Conservation (phyloP, 2,113 vertebrate species). For the Hyaena hyaena region DNA sequence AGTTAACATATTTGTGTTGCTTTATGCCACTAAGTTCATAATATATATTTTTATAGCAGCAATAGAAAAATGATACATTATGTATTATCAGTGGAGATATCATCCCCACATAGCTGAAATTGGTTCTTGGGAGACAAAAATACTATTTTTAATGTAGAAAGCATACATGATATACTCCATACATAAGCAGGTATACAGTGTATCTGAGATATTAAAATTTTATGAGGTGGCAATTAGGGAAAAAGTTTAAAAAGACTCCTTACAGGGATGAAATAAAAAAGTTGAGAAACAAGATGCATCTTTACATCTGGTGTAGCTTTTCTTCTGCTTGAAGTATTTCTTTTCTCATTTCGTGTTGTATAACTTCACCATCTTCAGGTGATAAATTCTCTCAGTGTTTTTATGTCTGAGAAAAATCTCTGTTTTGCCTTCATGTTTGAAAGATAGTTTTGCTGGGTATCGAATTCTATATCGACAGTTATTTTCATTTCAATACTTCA, state of each 20-base stretch:
- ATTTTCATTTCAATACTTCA: background rate
- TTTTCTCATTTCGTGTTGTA: background rate
- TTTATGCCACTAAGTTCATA: background rate
- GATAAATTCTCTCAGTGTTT: background rate
- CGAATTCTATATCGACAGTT: background rate
- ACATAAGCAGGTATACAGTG: background rate
- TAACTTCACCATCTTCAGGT: background rate
- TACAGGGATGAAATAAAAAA: background rate
- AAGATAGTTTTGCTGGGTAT: conserved; percentile 16
- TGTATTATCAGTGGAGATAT: background rate
- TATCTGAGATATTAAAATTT: background rate
- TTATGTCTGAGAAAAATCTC: background rate
- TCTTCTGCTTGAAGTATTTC: background rate
- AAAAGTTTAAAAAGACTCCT: background rate
- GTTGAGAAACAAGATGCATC: background rate
- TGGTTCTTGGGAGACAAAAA: background rate
- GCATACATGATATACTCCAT: background rate
- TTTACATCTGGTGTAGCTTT: background rate
- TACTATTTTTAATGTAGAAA: conserved; percentile 6
- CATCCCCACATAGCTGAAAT: background rate
- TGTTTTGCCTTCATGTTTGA: background rate
- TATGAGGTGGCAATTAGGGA: background rate
- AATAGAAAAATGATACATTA: conserved; percentile 5
- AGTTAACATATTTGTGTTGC: background rate
- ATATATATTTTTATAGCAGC: background rate